Evolutionary conservation across 37 sponge, comb jelly and placozoan genomes (phyloP).

Genomic region (Beroe ovata): DNA sequence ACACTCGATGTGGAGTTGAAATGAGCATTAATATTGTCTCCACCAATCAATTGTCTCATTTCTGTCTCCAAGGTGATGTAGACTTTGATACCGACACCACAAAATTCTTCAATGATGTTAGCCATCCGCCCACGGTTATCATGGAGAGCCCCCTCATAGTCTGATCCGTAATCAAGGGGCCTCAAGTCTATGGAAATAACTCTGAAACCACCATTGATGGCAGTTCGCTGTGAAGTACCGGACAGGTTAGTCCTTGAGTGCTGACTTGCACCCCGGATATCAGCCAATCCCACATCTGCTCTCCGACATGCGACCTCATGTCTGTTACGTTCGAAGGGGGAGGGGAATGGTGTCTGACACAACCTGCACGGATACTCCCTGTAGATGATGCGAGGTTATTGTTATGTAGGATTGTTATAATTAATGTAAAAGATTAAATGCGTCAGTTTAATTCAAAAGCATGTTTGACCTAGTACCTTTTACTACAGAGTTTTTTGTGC

Average conservation of each 20-base stretch:
- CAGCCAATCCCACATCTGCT: neutral
- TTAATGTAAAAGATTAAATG: no score
- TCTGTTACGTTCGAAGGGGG: neutral
- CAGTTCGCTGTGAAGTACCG: neutral
- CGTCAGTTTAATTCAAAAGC: no score
- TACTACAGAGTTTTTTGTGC: neutral
- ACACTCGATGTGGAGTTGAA: no score
- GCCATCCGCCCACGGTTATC: neutral
- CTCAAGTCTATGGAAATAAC: neutral
- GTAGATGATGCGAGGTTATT: no score
- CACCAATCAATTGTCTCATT: no score
- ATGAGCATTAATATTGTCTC: no score
- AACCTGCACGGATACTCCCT: neutral
- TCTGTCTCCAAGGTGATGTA: no score
- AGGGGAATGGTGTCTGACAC: neutral
- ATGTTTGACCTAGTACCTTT: no score
- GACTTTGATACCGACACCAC: neutral
- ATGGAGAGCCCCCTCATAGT: neutral
- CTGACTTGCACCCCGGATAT: neutral
- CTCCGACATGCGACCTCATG: neutral
- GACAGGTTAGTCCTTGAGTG: neutral
- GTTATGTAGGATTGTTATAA: no score
- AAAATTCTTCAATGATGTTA: neutral
- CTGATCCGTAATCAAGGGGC: neutral
- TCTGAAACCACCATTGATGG: neutral